A percentile compares a stretch with the other conserved stretches of the same genome.
Evolutionary conservation across 2,113 vertebrate species (phyloP).

Genomic region (Numida meleagris): DNA sequence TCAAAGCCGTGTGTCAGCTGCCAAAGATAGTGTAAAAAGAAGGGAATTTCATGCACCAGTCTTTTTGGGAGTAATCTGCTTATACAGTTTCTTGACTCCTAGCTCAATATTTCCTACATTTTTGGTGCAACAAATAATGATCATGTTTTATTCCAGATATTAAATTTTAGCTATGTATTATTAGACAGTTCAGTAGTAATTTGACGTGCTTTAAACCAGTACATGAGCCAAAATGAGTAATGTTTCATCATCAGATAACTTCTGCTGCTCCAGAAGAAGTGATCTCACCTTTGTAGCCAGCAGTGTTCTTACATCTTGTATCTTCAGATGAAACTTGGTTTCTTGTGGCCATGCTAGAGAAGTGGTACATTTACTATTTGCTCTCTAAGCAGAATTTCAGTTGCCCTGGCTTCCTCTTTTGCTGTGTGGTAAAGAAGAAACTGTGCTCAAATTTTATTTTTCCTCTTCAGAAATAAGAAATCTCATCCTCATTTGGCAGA

Average conservation of each 20-base stretch:
- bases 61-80: not conserved
- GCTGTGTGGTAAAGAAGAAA: constrained; percentile 22
- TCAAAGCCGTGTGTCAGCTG: not conserved
- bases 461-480: constrained; percentile 40
- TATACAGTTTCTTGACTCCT: not conserved
- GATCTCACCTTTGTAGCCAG: not conserved
- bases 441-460: not conserved
- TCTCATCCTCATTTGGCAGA: constrained; percentile 7
- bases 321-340: not conserved
- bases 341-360: not conserved
- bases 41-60: not conserved
- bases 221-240: not conserved
- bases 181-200: not conserved
- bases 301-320: not conserved
- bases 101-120: not conserved
- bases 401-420: not conserved
- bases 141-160: constrained; percentile 1
- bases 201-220: not conserved
- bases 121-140: constrained; percentile 6
- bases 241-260: not conserved
- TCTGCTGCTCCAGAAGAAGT: constrained; percentile 15
- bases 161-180: not conserved
- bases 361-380: not conserved
- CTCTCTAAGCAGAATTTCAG: not conserved
- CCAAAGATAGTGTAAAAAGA: not conserved